phyloP scores from a whole-genome alignment of 2,113 vertebrate genomes.

The Glaucomys volans region DNA sequence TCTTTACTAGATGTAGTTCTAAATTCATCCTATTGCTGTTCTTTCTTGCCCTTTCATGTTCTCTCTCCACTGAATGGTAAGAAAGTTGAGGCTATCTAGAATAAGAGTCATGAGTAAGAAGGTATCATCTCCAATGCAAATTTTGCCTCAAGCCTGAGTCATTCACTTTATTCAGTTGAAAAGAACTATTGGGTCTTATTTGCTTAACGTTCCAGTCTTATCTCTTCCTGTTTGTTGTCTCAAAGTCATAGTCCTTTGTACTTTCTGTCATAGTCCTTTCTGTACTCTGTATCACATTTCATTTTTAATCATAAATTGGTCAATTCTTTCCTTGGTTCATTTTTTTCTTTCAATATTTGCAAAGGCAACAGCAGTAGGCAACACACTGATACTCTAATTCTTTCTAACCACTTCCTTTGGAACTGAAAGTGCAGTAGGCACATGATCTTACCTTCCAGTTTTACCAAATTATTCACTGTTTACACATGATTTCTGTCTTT shows the following conservation, averaged over 20 bases:
- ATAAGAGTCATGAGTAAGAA: not conserved
- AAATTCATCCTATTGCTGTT: not conserved
- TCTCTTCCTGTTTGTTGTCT: conserved; percentile 13
- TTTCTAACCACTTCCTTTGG: not conserved
- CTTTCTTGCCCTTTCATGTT: not conserved
- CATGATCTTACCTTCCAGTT: not conserved
- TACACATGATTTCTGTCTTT: not conserved
- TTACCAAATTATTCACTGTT: not conserved
- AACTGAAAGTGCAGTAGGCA: not conserved
- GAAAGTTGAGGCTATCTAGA: not conserved
- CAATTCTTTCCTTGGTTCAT: not conserved
- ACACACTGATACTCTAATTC: not conserved
- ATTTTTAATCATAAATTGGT: conserved; percentile 19
- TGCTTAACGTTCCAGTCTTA: not conserved
- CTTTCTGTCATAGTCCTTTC: no score
- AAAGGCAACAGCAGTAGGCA: not conserved
- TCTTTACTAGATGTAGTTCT: conserved; percentile 13
- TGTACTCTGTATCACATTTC: not conserved
- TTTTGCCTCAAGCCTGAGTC: not conserved
- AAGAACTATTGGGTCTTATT: not conserved
- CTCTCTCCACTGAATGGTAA: not conserved
- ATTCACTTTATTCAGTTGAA: not conserved
- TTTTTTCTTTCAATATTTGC: not conserved
- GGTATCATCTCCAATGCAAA: not conserved
- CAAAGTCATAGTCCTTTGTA: conserved; percentile 11